Evolutionary conservation across 2,888 invertebrate genomes (phyloP).

Genomic region (Trissolcus brochymenae): DNA sequence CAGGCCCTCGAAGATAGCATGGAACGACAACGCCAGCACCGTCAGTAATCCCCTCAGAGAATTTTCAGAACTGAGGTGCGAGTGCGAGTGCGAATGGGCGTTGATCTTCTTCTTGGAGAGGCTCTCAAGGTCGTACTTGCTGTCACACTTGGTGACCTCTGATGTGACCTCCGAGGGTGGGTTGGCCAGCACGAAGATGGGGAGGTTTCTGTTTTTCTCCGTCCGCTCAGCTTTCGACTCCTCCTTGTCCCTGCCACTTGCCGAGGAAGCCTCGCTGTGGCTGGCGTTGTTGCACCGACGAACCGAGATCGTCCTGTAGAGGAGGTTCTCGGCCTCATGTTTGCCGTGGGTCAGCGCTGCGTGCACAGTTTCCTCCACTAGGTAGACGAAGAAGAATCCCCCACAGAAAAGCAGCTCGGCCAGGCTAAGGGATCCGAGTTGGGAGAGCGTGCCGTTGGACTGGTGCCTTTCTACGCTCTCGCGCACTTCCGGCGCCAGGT

Average conservation of each 20-base stretch:
- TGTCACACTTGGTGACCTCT: constrained; percentile 46
- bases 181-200: constrained; percentile 67
- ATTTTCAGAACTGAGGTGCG: constrained; percentile 68
- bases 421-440: constrained; percentile 77
- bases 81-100: constrained; percentile 19
- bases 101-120: constrained; percentile 41
- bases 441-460: constrained; percentile 75
- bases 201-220: constrained; percentile 56
- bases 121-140: constrained; percentile 54
- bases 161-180: constrained; percentile 59
- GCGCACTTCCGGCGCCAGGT: constrained; percentile 82
- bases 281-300: constrained; percentile 76
- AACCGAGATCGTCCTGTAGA: constrained; percentile 79
- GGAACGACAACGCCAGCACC: constrained; percentile 82
- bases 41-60: constrained; percentile 80
- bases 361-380: constrained; percentile 81
- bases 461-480: constrained; percentile 78
- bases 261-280: constrained; percentile 57
- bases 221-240: neutral
- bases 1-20: constrained; percentile 83
- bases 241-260: constrained; percentile 13
- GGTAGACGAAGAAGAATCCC: constrained; percentile 82
- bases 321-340: constrained; percentile 75
- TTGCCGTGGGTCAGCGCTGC: constrained; percentile 77
- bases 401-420: constrained; percentile 79